Base-by-base conservation (phyloP, 1,140 invertebrate species). In the Chymomyza costata region DNA sequence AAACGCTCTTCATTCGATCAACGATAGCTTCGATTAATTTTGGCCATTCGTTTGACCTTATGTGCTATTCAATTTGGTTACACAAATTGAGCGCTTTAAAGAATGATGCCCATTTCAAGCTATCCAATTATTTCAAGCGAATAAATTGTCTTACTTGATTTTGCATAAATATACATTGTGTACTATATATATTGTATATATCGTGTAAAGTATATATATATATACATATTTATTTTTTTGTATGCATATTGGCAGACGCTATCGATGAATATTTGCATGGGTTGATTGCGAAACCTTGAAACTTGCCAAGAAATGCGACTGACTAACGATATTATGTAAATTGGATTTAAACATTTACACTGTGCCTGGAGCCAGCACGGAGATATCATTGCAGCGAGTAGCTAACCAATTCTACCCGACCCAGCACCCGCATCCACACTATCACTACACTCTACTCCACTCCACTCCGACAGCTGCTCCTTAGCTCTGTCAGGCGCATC, bases 141-240 rank as follows among this genome's bases (percentile, higher is more conserved):
- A 71, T 78, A 71, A 63, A 78, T 76, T 78, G 71, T 78, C 66
- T 78, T 78, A 76, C 78, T 76, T 53, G 61, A 65, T 76, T 76
- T 67, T 53, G 48, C 67, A n/a, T n/a, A n/a, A n/a, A n/a, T n/a
- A n/a, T n/a, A n/a, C n/a, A n/a, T n/a, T n/a, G n/a, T n/a, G n/a
- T n/a, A n/a, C n/a, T n/a, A n/a, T n/a, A n/a, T n/a, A n/a, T n/a
- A n/a, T n/a, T n/a, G n/a, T n/a, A n/a, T n/a, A n/a, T n/a, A n/a
- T n/a, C n/a, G n/a, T n/a, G n/a, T n/a, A n/a, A n/a, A n/a, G n/a
- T n/a, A n/a, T n/a, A n/a, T n/a, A n/a, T n/a, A 8, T 11, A 2
- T 39, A 16, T 46, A 5, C 21, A 13, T 41, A n/a, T 21, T 13
- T 41, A 15, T 19, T 3, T 43, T 13, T 43, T 34, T 31, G 3